These are phyloP conservation scores for Margarornis squamiger DNA, from an alignment of 2,797 vertebrate genomes.

Conservation along the genomic window DNA sequence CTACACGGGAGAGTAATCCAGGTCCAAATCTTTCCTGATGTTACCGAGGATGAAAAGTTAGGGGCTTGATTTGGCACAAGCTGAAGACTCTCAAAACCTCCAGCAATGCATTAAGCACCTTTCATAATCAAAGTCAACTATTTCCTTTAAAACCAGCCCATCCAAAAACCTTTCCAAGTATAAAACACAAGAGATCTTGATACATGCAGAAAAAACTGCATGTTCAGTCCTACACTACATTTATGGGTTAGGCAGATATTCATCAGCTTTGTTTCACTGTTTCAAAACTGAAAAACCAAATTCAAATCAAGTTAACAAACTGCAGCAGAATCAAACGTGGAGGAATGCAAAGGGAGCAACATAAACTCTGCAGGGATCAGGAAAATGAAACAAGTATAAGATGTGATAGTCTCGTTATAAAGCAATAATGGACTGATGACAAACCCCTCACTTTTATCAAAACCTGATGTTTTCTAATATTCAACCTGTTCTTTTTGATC, in stretches of 20 bases:
- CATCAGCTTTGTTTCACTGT: background rate
- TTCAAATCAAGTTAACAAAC: background rate
- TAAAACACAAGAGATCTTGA: background rate
- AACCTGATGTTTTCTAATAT: background rate
- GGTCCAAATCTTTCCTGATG: background rate
- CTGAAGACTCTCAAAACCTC: background rate
- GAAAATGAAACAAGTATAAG: background rate
- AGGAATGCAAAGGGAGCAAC: background rate
- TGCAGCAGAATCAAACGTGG: background rate
- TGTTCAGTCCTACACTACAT: background rate
- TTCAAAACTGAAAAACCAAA: background rate
- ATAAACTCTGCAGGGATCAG: background rate
- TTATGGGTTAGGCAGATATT: background rate
- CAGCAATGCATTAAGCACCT: background rate
- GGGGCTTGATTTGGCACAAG: background rate
- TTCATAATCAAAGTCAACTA: background rate
- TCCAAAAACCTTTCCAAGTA: background rate
- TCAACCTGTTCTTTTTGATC: background rate
- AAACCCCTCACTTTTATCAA: background rate
- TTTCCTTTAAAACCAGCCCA: background rate
- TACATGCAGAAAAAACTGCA: background rate
- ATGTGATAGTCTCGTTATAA: background rate
- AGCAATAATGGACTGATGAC: background rate
- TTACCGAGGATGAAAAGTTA: background rate
- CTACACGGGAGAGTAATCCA: background rate